Evolutionary conservation across 2,888 invertebrate genomes (phyloP).

Genomic region (Blastobasis lacticolella): DNA sequence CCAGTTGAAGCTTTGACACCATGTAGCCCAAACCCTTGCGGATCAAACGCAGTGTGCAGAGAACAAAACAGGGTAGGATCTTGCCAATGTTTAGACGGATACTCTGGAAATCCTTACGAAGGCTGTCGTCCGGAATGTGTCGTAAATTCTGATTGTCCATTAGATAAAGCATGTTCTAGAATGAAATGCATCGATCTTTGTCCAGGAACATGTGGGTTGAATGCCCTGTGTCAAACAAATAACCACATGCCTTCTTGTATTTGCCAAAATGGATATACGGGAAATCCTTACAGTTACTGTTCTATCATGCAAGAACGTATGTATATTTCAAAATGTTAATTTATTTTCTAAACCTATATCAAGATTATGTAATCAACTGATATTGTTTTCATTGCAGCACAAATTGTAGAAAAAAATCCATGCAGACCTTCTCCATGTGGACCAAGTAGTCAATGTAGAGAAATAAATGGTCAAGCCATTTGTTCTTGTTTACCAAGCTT

Average conservation of each 20-base stretch:
- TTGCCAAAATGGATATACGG: slow-evolving; percentile 78
- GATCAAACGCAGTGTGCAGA: slow-evolving; percentile 76
- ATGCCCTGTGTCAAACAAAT: slow-evolving; percentile 82
- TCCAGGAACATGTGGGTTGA: slow-evolving; percentile 84
- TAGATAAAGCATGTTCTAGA: slow-evolving; percentile 80
- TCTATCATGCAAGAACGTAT: slow-evolving; percentile 62
- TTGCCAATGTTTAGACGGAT: slow-evolving; percentile 78
- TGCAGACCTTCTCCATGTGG: slow-evolving; percentile 79
- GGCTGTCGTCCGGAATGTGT: slow-evolving; percentile 85
- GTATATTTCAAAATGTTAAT: slow-evolving; percentile 18
- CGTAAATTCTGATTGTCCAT: slow-evolving; percentile 81
- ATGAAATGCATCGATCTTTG: slow-evolving; percentile 86
- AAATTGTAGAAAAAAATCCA: slow-evolving; percentile 40
- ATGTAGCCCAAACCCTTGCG: slow-evolving; percentile 79
- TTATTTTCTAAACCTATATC: slow-evolving; percentile 1
- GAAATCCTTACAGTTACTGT: slow-evolving; percentile 80
- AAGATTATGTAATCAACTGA: not conserved
- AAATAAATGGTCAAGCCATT: slow-evolving; percentile 80
- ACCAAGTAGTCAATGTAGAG: slow-evolving; percentile 84
- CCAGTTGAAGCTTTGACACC: slow-evolving; percentile 64
- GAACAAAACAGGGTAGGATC: slow-evolving; percentile 77
- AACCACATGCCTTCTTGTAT: slow-evolving; percentile 83
- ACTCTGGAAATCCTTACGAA: slow-evolving; percentile 85
- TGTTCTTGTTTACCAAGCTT: slow-evolving; percentile 80
- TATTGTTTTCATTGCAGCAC: slow-evolving; percentile 30